Conservation (phyloP, 2,888 invertebrate species). For the Apamea monoglypha region DNA sequence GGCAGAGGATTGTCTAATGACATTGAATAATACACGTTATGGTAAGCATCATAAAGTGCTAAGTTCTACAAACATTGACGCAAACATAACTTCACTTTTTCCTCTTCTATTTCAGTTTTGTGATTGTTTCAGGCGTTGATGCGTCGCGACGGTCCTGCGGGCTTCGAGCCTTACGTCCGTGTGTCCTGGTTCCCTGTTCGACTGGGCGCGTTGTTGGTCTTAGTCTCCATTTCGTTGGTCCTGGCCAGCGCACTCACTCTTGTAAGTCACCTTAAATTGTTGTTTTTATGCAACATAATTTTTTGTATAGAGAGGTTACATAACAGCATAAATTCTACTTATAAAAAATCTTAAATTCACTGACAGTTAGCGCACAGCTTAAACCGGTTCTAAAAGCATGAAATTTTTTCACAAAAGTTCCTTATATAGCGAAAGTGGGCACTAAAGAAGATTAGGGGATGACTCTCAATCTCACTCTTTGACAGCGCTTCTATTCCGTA, state of each 20-base stretch:
- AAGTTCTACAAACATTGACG: background rate
- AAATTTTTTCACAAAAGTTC: too few species aligned
- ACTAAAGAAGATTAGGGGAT: too few species aligned
- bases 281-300: background rate
- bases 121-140: slow-evolving; percentile 92
- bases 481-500: background rate
- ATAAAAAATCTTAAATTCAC: too few species aligned
- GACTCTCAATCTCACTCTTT: too few species aligned
- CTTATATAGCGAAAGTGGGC: background rate
- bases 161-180: slow-evolving; percentile 97
- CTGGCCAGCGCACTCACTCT: slow-evolving; percentile 95
- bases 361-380: too few species aligned
- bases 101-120: background rate
- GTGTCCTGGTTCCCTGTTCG: slow-evolving; percentile 95
- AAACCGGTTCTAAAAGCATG: too few species aligned
- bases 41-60: background rate
- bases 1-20: background rate
- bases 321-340: background rate
- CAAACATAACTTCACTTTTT: background rate
- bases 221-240: slow-evolving; percentile 96
- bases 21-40: background rate
- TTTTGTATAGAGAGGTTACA: background rate
- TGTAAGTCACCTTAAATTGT: slow-evolving; percentile 72
- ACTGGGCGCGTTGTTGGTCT: slow-evolving; percentile 91
- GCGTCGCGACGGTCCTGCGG: slow-evolving; percentile 95